Conservation (phyloP, 2,888 invertebrate genomes). For the Arrhopalites spinosus region DNA sequence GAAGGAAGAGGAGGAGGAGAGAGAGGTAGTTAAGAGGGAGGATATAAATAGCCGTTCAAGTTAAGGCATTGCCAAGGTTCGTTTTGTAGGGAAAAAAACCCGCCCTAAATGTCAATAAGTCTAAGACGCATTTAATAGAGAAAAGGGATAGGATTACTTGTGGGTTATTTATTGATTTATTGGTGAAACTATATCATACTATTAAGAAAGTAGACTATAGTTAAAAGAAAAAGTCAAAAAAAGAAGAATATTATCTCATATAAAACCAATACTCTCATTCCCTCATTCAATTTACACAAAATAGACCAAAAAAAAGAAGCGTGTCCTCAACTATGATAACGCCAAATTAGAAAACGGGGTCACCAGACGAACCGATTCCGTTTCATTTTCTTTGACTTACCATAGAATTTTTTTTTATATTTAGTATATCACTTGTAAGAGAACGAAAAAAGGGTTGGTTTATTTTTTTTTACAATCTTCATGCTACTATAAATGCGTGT, state of each 20-base stretch:
- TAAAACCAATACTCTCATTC: background rate
- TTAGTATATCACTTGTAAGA: too few species aligned
- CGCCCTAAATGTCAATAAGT: constrained; percentile 10
- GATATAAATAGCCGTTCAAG: background rate
- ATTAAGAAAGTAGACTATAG: too few species aligned
- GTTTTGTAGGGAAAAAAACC: background rate
- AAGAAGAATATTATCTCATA: background rate
- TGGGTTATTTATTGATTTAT: constrained; percentile 10
- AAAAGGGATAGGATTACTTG: background rate
- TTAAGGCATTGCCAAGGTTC: constrained; percentile 7
- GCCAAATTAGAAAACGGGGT: constrained; percentile 3
- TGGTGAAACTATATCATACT: background rate
- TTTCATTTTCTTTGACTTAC: background rate
- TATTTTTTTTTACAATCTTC: too few species aligned
- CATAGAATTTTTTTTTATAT: too few species aligned
- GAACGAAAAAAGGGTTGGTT: too few species aligned
- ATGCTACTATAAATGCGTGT: too few species aligned
- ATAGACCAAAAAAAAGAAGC: background rate
- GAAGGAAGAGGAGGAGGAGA: too few species aligned
- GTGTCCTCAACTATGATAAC: background rate
- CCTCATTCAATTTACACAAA: background rate
- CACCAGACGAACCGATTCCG: background rate
- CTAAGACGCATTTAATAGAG: constrained; percentile 8
- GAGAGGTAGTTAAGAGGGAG: too few species aligned
- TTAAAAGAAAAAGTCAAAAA: background rate